Conservation (phyloP, 2,113 vertebrate genomes). For the Drymodes brunneopygia region DNA sequence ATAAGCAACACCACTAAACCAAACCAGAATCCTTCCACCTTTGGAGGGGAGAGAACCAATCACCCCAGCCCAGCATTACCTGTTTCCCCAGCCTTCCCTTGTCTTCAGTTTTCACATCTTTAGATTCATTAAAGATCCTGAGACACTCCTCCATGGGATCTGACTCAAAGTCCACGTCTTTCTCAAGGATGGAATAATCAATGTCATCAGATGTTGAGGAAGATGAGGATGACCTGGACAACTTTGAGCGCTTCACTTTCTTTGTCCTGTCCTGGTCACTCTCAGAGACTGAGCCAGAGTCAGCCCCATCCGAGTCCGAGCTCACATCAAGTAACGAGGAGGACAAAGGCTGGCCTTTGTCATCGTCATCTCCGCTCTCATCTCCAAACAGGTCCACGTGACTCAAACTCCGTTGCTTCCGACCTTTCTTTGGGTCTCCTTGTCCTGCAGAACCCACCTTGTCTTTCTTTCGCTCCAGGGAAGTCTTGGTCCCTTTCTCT, state of each 20-base stretch:
- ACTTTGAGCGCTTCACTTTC: constrained; percentile 32
- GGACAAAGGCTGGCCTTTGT: neutral
- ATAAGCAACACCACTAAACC: neutral
- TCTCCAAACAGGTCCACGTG: constrained; percentile 92
- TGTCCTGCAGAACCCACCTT: constrained; percentile 40
- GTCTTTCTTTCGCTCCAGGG: neutral
- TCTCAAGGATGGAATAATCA: constrained; percentile 81
- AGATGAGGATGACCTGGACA: neutral
- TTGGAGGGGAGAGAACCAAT: neutral
- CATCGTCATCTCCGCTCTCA: constrained; percentile 85
- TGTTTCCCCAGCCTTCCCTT: constrained; percentile 90
- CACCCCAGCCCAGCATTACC: constrained; percentile 67
- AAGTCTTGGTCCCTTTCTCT: constrained; percentile 35
- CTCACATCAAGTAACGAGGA: constrained; percentile 51
- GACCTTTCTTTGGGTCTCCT: neutral
- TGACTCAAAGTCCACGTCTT: constrained; percentile 86
- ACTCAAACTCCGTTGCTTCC: constrained; percentile 78
- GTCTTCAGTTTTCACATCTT: constrained; percentile 90
- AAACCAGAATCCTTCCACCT: neutral
- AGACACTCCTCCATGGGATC: constrained; percentile 98
- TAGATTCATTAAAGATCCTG: constrained; percentile 94
- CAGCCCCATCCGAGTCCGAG: constrained; percentile 23
- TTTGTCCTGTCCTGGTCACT: constrained; percentile 39
- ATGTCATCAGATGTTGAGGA: constrained; percentile 57
- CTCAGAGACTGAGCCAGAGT: neutral